Percentiles rank a stretch among this genome's conserved stretches.
phyloP scores from a whole-genome alignment of 2,797 vertebrate genomes.

The Eutrigla gurnardus region DNA sequence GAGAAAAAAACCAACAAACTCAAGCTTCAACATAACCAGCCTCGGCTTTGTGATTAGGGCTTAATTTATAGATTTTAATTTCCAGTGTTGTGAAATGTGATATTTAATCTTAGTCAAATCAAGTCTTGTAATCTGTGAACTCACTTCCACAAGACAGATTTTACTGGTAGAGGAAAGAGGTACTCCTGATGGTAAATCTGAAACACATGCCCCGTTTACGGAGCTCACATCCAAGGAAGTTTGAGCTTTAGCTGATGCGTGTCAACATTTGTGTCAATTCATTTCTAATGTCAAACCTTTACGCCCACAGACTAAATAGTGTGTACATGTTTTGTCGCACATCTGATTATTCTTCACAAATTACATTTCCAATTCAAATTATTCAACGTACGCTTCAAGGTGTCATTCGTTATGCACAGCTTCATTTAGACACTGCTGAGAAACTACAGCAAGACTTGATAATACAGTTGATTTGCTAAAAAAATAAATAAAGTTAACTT shows the following conservation, averaged over 20 bases:
- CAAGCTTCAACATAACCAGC: background rate
- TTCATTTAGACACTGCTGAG: slow-evolving; percentile 11
- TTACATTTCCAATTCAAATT: slow-evolving; percentile 39
- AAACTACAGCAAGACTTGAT: background rate
- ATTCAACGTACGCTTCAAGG: slow-evolving; percentile 16
- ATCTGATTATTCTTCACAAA: slow-evolving; percentile 40
- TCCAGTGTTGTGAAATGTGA: slow-evolving; percentile 19
- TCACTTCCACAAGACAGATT: slow-evolving; percentile 32
- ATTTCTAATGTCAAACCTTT: slow-evolving; percentile 60
- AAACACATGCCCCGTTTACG: slow-evolving; percentile 52
- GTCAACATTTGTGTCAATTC: slow-evolving; percentile 63
- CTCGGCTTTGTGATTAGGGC: slow-evolving; percentile 13
- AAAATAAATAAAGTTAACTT: background rate
- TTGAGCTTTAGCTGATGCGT: slow-evolving; percentile 44
- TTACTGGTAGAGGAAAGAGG: slow-evolving; percentile 30
- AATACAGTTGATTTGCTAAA: background rate
- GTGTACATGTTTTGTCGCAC: slow-evolving; percentile 14
- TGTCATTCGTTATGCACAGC: slow-evolving; percentile 10
- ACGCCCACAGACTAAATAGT: slow-evolving; percentile 47
- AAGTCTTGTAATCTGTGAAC: slow-evolving; percentile 19
- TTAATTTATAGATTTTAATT: background rate
- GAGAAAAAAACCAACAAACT: slow-evolving; percentile 21
- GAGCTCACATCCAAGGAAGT: slow-evolving; percentile 55
- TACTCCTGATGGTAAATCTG: slow-evolving; percentile 43
- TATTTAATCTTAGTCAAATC: slow-evolving; percentile 41